Base-by-base conservation (phyloP, 2,113 vertebrate species). In the Ploceus nigricollis region DNA sequence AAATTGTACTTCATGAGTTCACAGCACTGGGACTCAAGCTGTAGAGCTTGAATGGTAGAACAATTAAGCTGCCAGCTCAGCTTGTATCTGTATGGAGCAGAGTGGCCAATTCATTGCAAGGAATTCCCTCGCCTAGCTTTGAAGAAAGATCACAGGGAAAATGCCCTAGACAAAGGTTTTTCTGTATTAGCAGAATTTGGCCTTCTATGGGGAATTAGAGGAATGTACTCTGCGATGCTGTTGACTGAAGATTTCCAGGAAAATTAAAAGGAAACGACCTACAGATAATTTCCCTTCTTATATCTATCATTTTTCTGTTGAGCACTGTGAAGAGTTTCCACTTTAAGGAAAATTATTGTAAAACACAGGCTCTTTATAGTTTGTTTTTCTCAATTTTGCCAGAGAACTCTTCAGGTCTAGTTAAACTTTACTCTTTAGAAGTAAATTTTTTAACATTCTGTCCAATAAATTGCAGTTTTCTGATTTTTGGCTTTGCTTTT, bases 1-100 rank as follows among this genome's bases (percentile, higher is more conserved):
- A 47, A 24, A 23, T 35, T 51, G 22, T 10, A 10, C 5, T 51
- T 7, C 0, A 0, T 60, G 28, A 47, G 15, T 35, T 68, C 37
- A 50, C 13, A 47, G 24, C 3, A 1, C 24, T 61, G 31, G 9
- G 2, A 35, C 13, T 42, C 25, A 24, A 64, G 12, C 27, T 39
- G 37, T n/a, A 39, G 24, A 75, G 15, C 6, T 78, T 0, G 0
- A 73, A 65, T 15, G 4, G 7, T 5, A 73, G 37, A 92, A 78
- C 61, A 18, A 42, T 8, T 68, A 47, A 45, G 42, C 19, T n/a
- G 6, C 3, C 2, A 7, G 15, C 16, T n/a, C 19, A 35, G 3
- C 31, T 33, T 73, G 2, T 35, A 35, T 37, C 20, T 65, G 20
- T 25, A 1, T 25, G n/a, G 15, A 79, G 19, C 3, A 63, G 51